Conservation (phyloP, 1,140 invertebrate species). For the Bombus confusus region DNA sequence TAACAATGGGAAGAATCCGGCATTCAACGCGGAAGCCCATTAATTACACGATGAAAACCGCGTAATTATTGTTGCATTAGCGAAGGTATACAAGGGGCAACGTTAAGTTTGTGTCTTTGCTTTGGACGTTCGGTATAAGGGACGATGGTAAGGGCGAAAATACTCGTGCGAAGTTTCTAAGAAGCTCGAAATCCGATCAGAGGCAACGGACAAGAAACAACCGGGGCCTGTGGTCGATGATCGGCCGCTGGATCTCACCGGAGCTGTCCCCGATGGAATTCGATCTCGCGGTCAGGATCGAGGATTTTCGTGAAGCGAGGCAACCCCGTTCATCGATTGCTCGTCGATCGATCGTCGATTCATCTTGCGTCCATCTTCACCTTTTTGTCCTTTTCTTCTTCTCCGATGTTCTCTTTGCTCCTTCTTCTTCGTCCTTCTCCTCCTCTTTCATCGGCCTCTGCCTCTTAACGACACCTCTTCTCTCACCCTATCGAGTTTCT, state of each 20-base stretch:
- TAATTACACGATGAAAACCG: conserved; percentile 40
- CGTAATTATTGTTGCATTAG: conserved; percentile 32
- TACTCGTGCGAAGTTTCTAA: conserved; percentile 58
- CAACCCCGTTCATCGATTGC: conserved; percentile 31
- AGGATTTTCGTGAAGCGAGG: conserved; percentile 49
- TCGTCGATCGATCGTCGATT: conserved; percentile 43
- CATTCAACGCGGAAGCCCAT: conserved; percentile 22
- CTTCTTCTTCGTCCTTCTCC: background rate
- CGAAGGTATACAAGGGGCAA: background rate
- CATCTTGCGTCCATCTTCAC: conserved; percentile 1
- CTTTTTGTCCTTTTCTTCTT: conserved; percentile 16
- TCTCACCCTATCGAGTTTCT: too few species aligned
- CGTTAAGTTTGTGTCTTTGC: too few species aligned
- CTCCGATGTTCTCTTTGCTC: background rate
- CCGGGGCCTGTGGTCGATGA: conserved; percentile 52
- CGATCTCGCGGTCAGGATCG: conserved; percentile 67
- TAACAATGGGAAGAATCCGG: conserved; percentile 38
- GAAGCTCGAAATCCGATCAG: conserved; percentile 59
- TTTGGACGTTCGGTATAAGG: background rate
- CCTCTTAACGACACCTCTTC: conserved; percentile 28
- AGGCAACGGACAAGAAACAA: conserved; percentile 40
- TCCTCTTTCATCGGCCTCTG: background rate
- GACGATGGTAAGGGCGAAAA: conserved; percentile 21
- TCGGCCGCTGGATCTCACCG: conserved; percentile 45
- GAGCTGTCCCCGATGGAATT: conserved; percentile 53